Base-by-base conservation (phyloP, 2,113 vertebrate genomes). In the Bos javanicus region DNA sequence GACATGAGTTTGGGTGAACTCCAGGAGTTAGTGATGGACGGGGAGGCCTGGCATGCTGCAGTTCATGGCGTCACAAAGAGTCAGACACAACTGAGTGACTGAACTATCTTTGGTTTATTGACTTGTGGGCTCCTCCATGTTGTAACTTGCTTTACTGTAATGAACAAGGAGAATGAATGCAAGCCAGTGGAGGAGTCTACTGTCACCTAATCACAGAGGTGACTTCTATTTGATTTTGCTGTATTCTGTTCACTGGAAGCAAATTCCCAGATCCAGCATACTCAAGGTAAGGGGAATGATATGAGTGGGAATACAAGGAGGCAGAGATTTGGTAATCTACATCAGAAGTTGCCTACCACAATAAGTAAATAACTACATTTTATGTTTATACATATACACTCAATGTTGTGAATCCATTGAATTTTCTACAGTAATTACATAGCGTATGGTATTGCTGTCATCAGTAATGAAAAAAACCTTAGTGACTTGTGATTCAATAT, bases 21-120 rank as follows among this genome's bases (percentile, higher is more conserved):
- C n/a, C n/a, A 5, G n/a, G n/a, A 71, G n/a, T 36, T 23, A 36
- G n/a, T 71, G n/a, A 36, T 36, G 19, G 64, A 71, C 64, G 36
- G 64, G n/a, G 19, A 71, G n/a, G 64, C 64, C n/a, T 71, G n/a
- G 19, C 0, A 0, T 23, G 64, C n/a, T 71, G 17, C 9, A 2
- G 64, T 71, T 21, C n/a, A 71, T 36, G n/a, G n/a, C 19, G 64
- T 71, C n/a, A 11, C n/a, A 71, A 71, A 71, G n/a, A 36, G 67
- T 71, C 67, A 19, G n/a, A 71, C 67, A 71, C 0, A 2, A 39
- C n/a, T 23, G n/a, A 71, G n/a, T 21, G 8, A 71, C n/a, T 71
- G 64, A 71, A 71, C 4, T 50, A 5, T 14, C 10, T 50, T 74
- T n/a, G 17, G 2, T 60, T 81, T 81, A 50, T 52, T 28, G 16